phyloP scores from a whole-genome alignment of 2,113 vertebrate species.

The Brachypodius melanocephalos region DNA sequence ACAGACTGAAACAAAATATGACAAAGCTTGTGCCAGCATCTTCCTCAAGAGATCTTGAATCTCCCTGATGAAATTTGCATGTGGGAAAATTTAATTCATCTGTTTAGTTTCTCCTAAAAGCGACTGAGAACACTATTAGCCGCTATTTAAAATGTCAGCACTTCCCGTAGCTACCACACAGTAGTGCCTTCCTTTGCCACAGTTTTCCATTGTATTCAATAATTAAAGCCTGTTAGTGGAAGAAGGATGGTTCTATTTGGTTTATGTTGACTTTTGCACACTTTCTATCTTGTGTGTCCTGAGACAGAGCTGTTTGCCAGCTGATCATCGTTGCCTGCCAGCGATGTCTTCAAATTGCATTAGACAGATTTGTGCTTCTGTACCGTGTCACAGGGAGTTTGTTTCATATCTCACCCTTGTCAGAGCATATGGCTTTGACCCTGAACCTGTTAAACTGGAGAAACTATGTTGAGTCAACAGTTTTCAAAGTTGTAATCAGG shows the following conservation, averaged over 20 bases:
- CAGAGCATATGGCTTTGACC: slow-evolving; percentile 31
- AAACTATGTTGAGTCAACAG: background rate
- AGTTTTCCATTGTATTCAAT: background rate
- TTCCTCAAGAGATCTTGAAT: background rate
- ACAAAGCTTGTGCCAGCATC: background rate
- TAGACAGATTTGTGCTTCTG: background rate
- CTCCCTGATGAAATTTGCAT: slow-evolving; percentile 3
- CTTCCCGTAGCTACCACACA: background rate
- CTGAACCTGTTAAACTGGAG: slow-evolving; percentile 1
- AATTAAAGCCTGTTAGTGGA: background rate
- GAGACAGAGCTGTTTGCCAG: background rate
- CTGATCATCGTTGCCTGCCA: background rate
- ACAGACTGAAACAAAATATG: slow-evolving; percentile 6
- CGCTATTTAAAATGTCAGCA: background rate
- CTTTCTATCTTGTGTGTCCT: background rate
- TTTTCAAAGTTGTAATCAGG: slow-evolving; percentile 14
- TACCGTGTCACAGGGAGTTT: background rate
- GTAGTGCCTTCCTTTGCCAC: background rate
- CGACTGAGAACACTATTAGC: background rate
- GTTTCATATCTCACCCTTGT: background rate
- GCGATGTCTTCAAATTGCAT: background rate
- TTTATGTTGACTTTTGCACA: background rate
- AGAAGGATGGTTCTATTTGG: background rate
- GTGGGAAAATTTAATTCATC: slow-evolving; percentile 4
- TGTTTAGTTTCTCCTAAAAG: background rate